Evolutionary conservation across 2,797 vertebrate genomes (phyloP).

Genomic region (Synaphobranchus kaupii): DNA sequence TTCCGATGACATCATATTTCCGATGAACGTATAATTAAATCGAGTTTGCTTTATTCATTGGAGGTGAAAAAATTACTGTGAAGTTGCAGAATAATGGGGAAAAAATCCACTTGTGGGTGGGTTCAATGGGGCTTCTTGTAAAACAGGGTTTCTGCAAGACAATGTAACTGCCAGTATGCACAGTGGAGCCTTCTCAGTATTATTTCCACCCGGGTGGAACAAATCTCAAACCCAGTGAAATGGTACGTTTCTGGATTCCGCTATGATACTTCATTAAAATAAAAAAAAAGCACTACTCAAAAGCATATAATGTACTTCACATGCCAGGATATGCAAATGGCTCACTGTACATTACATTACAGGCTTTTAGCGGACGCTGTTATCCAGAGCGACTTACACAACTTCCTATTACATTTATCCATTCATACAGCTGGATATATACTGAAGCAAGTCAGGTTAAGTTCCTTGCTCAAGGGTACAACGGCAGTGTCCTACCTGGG

Average conservation of each 20-base stretch:
- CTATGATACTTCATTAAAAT: neutral
- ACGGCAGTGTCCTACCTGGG: no score
- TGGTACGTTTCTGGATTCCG: neutral
- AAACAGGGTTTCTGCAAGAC: neutral
- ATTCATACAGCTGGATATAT: no score
- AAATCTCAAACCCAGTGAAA: neutral
- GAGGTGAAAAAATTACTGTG: neutral
- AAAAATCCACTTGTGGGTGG: neutral
- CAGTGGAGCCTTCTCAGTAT: neutral
- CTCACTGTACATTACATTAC: no score
- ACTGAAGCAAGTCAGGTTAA: no score
- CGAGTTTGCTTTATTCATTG: neutral
- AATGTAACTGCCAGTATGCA: neutral
- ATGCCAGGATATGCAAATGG: neutral
- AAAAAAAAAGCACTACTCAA: neutral
- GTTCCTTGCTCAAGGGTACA: no score
- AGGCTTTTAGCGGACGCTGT: no score
- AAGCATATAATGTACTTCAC: neutral
- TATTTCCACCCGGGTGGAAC: neutral
- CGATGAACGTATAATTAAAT: neutral
- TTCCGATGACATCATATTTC: neutral
- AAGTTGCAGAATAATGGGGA: neutral
- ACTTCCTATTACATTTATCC: no score
- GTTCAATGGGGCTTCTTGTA: neutral
- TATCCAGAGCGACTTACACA: no score